Base-by-base conservation (phyloP, 2,888 invertebrate species). In the Hemicrepidius hirtus region DNA sequence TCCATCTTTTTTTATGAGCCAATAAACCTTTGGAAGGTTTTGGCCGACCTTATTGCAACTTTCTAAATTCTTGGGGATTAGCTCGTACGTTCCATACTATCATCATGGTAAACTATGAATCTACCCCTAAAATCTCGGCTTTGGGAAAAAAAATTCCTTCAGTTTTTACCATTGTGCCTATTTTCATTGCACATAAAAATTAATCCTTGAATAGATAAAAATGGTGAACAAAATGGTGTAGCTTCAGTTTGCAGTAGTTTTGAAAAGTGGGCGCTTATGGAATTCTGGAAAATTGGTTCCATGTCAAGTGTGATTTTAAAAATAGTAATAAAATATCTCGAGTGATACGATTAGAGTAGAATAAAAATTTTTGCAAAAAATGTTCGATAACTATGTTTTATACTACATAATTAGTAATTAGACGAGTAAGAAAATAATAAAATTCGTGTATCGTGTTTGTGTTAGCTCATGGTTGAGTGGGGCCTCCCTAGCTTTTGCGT, bases 401-500 rank as follows among this genome's bases (percentile, higher is more conserved):
- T 72, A 72, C 66, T 49, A 44, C 59, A 59, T 70, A 63, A 64
- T 65, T 74, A 68, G 62, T 66, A 64, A 67, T 66, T 72, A 72
- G 72, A 49, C 44, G 67, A 68, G 68, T 76, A 77, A 66, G 76
- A 77, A 75, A 77, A 65, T 74, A 76, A 71, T 65, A 49, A 24
- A 74, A 71, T 62, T 66, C 65, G 65, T 59, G 57, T 71, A 60
- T 37, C 71, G 75, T 78, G 65, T 75, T 74, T 76, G 68, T 65
- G 67, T 73, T 72, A 69, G 64, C 82, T 84, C 84, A 83, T 85
- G 85, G 83, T 85, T 85, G 84, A 73, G 81, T 79, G 84, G 80
- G 83, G 81, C n/a, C 79, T n/a, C 76, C 81, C 80, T 82, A 82
- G 83, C 84, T 84, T 84, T 82, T 80, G 83, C 84, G 80, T 82